Base-by-base conservation (phyloP, 2,888 invertebrate genomes). In the Perithous albicinctus region DNA sequence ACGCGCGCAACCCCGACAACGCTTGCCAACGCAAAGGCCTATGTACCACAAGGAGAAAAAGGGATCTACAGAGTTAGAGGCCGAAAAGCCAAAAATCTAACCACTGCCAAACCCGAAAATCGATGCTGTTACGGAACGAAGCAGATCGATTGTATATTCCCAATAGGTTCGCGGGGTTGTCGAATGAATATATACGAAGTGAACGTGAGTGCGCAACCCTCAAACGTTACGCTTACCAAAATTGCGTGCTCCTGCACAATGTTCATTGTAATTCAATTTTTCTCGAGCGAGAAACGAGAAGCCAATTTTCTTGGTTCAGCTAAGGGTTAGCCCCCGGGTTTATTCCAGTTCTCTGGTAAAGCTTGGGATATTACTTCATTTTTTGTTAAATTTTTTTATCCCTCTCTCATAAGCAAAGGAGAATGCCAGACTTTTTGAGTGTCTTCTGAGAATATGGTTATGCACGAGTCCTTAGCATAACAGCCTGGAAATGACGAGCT, bases 141-240 rank as follows among this genome's bases (percentile, higher is more conserved):
- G 56, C 54, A 18, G 38, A 54, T 38, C 51, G 48, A 38, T 41
- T 74, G 15, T 38, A 26, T 54, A n/a, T n/a, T n/a, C n/a, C 64
- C 18, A 41, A 23, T n/a, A 1, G 4, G 7, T 32, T 54, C 29
- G 7, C 35, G 43, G 6, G 20, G 8, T 10, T 15, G 43, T 12
- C 26, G 6, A 69, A 56, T n/a, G 43, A 79, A 79, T 67, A 74
- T 67, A 74, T 48, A 46, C 51, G 12, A 12, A 7, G 29, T 77
- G 26, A 15, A 81, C 78, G 78, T 81, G 74, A 64, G 73, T 32
- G 38, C 48, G 74, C 78, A 81, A 70, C 20, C 35, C 54, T 43
- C 46, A 12, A 15, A 41, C 56, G 72, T 66, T 66, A 23, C 12
- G 18, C 26, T 20, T 12, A 38, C 35, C 15, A 46, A n/a, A 77